Percentiles rank a stretch among this genome's conserved stretches.
These are phyloP conservation scores for Cylindroiulus punctatus DNA, from an alignment of 2,888 invertebrate species.

Conservation along the genomic window DNA sequence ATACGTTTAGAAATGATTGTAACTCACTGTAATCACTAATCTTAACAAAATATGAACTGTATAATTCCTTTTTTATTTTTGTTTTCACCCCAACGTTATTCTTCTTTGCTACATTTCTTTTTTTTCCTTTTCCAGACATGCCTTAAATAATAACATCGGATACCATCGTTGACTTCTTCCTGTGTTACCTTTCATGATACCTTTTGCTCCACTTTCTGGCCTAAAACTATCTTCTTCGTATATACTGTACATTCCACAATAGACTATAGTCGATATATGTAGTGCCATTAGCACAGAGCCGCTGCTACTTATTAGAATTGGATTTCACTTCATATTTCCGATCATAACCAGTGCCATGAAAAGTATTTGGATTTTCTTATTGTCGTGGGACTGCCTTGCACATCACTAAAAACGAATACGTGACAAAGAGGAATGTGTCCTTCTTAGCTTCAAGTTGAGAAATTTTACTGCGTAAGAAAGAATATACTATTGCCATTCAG, in stretches of 20 bases:
- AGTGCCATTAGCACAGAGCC: conserved; percentile 43
- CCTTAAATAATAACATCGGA: conserved; percentile 1
- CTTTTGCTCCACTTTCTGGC: conserved; percentile 1
- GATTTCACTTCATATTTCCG: conserved; percentile 36
- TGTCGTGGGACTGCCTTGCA: neutral
- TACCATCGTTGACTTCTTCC: neutral
- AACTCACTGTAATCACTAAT: conserved; percentile 1
- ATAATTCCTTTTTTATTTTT: neutral
- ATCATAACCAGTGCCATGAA: conserved; percentile 8
- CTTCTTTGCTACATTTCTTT: neutral
- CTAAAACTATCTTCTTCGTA: neutral
- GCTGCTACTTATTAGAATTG: conserved; percentile 42
- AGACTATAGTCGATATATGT: conserved; percentile 27
- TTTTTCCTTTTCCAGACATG: conserved; percentile 1
- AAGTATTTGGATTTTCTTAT: conserved; percentile 38
- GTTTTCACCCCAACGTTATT: neutral
- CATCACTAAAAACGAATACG: neutral
- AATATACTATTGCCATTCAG: neutral
- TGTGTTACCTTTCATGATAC: neutral
- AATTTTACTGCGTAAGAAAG: neutral
- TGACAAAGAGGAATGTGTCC: neutral
- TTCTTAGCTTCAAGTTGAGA: neutral
- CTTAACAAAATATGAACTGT: neutral
- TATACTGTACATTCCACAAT: conserved; percentile 40
- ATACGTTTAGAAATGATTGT: conserved; percentile 1